A percentile compares a stretch with the other conserved stretches of the same genome.
phyloP scores from a whole-genome alignment of 2,888 invertebrate species.

The Cremastobaeus sp. region DNA sequence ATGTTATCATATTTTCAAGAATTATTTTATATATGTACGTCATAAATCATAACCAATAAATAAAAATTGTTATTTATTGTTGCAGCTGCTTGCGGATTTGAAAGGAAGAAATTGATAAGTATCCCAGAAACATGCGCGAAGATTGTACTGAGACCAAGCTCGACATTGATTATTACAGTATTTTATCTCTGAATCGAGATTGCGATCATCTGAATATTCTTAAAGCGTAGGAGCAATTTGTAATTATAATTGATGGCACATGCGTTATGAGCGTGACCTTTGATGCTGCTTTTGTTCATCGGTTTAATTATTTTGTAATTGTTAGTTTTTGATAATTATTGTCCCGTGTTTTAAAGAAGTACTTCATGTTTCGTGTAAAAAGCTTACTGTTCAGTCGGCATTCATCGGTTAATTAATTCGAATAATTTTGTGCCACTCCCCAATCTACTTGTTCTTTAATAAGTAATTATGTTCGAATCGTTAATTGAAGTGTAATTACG shows the following conservation, averaged over 20 bases:
- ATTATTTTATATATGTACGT: too few species aligned
- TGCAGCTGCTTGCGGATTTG: too few species aligned
- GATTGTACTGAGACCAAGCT: slow-evolving; percentile 18
- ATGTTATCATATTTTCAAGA: slow-evolving; percentile 1
- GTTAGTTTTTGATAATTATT: too few species aligned
- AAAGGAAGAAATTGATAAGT: neutral
- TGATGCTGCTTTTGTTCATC: neutral
- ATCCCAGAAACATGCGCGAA: slow-evolving; percentile 11
- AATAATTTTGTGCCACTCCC: slow-evolving; percentile 49
- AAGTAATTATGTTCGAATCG: slow-evolving; percentile 29
- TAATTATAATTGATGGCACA: neutral
- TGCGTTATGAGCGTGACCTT: too few species aligned
- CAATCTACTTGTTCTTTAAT: slow-evolving; percentile 31
- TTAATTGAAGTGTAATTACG: slow-evolving; percentile 17
- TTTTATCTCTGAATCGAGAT: slow-evolving; percentile 84
- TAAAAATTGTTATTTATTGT: too few species aligned
- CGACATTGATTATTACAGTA: slow-evolving; percentile 88
- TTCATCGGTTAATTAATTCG: slow-evolving; percentile 49
- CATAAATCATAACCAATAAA: neutral
- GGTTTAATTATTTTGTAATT: neutral
- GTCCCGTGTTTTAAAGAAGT: too few species aligned
- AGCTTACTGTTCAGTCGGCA: slow-evolving; percentile 9
- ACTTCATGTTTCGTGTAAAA: slow-evolving; percentile 9
- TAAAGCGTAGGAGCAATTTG: slow-evolving; percentile 79
- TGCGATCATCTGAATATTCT: slow-evolving; percentile 85